Conservation (phyloP, 2,888 invertebrate species). For the Drosophila borborema region DNA sequence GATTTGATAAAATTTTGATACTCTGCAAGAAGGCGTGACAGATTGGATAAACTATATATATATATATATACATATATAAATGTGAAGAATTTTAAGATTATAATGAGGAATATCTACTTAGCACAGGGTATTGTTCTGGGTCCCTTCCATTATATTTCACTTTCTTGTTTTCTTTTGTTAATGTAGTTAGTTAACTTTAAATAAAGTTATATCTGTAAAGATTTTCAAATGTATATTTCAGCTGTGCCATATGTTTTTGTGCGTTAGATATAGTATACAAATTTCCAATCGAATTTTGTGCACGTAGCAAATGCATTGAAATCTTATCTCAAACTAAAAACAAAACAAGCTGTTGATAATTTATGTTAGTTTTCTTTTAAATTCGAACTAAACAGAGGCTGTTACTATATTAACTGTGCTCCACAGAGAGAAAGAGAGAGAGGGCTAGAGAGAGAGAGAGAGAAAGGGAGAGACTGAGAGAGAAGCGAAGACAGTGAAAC, state of each 20-base stretch:
- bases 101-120: no score
- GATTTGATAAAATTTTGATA: background rate
- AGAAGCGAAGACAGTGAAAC: background rate
- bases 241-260: slow-evolving; percentile 2
- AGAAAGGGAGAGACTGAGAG: no score
- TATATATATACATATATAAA: no score
- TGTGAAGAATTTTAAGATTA: no score
- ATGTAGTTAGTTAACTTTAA: background rate
- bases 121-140: no score
- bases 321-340: background rate
- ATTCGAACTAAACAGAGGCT: background rate
- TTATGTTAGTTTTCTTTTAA: background rate
- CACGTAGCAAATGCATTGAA: slow-evolving; percentile 1
- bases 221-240: background rate
- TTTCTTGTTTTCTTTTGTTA: background rate
- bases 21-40: no score
- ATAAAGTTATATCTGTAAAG: no score
- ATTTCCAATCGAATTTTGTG: background rate
- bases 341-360: background rate
- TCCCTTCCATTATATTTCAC: no score
- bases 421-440: no score
- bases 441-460: background rate
- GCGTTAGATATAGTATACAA: background rate
- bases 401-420: background rate
- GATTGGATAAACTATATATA: background rate